Conservation (phyloP, 2,113 vertebrate species). For the Alligator mississippiensis region DNA sequence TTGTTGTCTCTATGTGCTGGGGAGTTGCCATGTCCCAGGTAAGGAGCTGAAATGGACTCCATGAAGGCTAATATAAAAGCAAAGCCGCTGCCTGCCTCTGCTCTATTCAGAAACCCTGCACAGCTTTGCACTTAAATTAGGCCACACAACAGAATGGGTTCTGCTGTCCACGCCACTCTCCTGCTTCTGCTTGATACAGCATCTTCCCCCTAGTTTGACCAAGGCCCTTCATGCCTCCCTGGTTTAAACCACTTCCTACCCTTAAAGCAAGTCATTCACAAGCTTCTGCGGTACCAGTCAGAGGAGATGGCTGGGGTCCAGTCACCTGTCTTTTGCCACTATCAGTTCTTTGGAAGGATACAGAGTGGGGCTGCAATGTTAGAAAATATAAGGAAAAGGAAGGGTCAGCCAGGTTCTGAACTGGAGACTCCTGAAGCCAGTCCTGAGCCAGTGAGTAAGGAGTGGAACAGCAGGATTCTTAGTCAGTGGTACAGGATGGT, state of each 20-base stretch:
- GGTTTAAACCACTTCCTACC: neutral
- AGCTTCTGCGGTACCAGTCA: too few species aligned
- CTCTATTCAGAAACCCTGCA: neutral
- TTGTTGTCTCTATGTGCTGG: neutral
- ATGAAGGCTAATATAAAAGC: neutral
- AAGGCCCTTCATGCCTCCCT: neutral
- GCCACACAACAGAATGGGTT: neutral
- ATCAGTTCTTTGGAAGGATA: neutral
- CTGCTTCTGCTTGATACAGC: neutral
- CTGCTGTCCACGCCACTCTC: neutral
- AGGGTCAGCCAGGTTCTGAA: neutral
- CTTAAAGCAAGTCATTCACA: neutral
- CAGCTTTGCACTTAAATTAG: slow-evolving; percentile 29
- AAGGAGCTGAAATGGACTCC: slow-evolving; percentile 21
- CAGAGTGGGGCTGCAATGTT: neutral
- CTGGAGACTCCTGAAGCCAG: neutral
- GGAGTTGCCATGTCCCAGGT: neutral
- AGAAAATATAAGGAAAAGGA: neutral
- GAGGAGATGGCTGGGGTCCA: too few species aligned
- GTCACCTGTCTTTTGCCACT: neutral
- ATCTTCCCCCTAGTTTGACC: slow-evolving; percentile 7
- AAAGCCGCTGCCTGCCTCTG: slow-evolving; percentile 51
- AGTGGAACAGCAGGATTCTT: neutral
- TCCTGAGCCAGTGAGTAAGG: neutral
- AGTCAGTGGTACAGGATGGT: neutral